Base-by-base conservation (phyloP, 2,888 invertebrate genomes). In the Brenthis ino region DNA sequence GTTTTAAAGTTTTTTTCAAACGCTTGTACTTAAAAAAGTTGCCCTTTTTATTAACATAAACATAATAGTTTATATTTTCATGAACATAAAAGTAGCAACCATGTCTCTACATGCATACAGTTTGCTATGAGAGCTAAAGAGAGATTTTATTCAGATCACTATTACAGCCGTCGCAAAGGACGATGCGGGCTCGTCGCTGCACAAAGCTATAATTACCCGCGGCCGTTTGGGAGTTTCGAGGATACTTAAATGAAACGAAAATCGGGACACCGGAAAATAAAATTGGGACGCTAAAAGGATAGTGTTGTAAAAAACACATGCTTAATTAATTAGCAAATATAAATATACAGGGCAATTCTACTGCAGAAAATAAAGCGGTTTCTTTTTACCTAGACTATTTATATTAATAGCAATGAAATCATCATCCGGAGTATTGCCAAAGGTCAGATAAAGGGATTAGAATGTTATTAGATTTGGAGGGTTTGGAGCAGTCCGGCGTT, bases 181-280 rank as follows among this genome's bases (percentile, higher is more conserved):
- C 28, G 28, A 47, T 65, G 65, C 53, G 65, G 65, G 65, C 58
- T 53, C 48, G 55, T 53, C 20, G 33, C 54, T 47, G 28, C 33
- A 66, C 66, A 66, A 55, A 66, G 66, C 60, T 55, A 28, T 50
- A 60, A 28, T 58, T 50, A 60, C 60, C 48, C 37, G 37, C 37
- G 24, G 16, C 60, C 50, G 60, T 60, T 50, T 50, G 48, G n/a
- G 48, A n/a, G 48, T 50, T 50, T 12, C 48, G 48, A 33, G 2
- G 60, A 50, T 50, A 50, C 50, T 60, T 60, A 60, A 60, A 50
- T 60, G 24, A 4, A 50, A 50, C 60, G 24, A 13, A 58, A 58
- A 16, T 47, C 13, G 14, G 24, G 11, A 43, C 37, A 3, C 20
- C 48, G 20, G 24, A 8, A 58, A 48, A 58, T 14, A 4, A 14